Evolutionary conservation across 35 echinoderm and acorn worm genomes (phyloP), one percentile per base, ranked within the genome.

Genomic region (Patiria miniata): DNA sequence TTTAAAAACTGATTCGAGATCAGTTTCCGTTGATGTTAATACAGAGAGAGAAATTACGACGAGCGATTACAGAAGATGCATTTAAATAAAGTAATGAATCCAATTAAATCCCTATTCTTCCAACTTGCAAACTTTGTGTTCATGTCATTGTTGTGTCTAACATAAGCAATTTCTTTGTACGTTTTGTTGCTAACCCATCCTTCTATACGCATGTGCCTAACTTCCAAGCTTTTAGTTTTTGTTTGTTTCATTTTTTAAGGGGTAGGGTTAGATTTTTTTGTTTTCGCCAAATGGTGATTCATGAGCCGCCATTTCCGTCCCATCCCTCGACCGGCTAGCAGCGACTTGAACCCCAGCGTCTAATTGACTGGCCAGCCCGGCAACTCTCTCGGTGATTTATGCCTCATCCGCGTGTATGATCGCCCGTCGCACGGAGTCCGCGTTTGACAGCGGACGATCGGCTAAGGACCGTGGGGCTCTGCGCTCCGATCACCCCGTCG

Each of bases 301-400:
- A 73, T 34, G 65, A 73, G 26, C 34, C 42, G 19, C 21, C 65
- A 73, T 73, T 32, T 30, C 65, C 19, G 65, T 32, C 60, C 60
- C n/a, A 16, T 6, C 12, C 42, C 42, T 47, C 42, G 42, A 47
- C 42, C 4, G 42, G 60, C 30, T 23, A 28, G 60, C 15, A 32
- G 29, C 37, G 14, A 10, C 8, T 80, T 42, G 78, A 12, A 37
- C 78, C n/a, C 29, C 78, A 80, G 78, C 78, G 78, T 80, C 78
- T 80, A 80, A 80, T 80, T 80, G 78, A 39, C 78, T 80, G 37
- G 29, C 29, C 78, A 14, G 78, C 29, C 29, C 78, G 78, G 33
- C 39, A 37, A 39, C 78, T 23, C 78, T 10, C 33, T 5, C 78
- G 32, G 29, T 80, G 78, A 80, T 80, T 80, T 80, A 80, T 80